Evolutionary conservation across 2,888 invertebrate species (phyloP), one percentile per base, ranked within the genome.

Genomic region (Heliothis peltigera): DNA sequence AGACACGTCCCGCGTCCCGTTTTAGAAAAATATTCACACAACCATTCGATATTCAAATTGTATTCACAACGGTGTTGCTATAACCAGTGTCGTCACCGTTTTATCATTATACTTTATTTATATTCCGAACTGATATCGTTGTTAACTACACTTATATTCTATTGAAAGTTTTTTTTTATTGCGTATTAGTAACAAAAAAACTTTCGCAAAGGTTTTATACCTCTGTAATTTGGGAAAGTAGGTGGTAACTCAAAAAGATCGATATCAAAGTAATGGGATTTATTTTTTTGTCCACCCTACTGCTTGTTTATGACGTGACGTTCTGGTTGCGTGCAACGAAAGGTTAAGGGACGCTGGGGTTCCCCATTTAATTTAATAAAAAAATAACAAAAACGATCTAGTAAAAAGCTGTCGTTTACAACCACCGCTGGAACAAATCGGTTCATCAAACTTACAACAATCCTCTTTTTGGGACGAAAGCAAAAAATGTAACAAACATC

Each of bases 91-190:
- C 68, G 59, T 73, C 74, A 76, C 48, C 46, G 54, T 62, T 68
- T 73, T 75, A 75, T 75, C 73, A 65, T n/a, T n/a, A n/a, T 57
- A 64, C 61, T 59, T 58, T 75, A 60, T 76, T 71, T 76, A 60
- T 66, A 51, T 71, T 58, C 71, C 43, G 32, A 51, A 64, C 64
- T 74, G 71, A 75, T 74, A 75, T 32, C 57, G 64, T 39, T 46
- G 70, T 52, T 73, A 75, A 48, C 62, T 62, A 63, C 52, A 53
- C 62, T 62, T 48, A 58, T 62, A 75, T 62, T 44, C 52, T 42
- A 44, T 62, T 44, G 42, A 55, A 75, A 43, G 28, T 39, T 58
- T 69, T 57, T 69, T 39, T 47, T 43, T 43, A 44, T 69, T 52
- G 52, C 39, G 51, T 58, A 47, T 39, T 28, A 17, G 46, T 51